Percentiles rank a stretch among this genome's conserved stretches.
Conservation (phyloP, 2,888 invertebrate species). For the Sceliomorpha sp. region DNA sequence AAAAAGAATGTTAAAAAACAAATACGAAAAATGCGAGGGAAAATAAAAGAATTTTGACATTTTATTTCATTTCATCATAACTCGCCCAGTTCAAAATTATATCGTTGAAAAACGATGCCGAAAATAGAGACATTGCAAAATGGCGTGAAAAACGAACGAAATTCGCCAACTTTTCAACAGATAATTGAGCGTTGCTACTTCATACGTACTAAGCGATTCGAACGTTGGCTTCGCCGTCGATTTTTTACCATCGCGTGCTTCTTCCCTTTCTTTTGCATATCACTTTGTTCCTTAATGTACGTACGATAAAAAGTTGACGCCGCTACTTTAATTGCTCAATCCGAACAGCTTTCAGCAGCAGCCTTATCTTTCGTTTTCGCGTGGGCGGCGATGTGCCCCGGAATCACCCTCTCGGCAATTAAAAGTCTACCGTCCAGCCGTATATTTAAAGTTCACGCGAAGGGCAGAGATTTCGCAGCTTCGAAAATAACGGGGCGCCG, state of each 20-base stretch:
- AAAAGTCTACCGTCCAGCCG: slow-evolving; percentile 70
- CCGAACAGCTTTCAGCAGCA: slow-evolving; percentile 29
- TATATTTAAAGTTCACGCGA: slow-evolving; percentile 44
- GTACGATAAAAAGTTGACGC: slow-evolving; percentile 54
- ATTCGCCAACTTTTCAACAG: no score
- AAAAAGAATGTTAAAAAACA: no score
- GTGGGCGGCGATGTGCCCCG: slow-evolving; percentile 37
- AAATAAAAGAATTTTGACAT: no score
- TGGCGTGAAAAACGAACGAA: no score
- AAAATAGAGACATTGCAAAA: no score
- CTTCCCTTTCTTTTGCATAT: slow-evolving; percentile 27
- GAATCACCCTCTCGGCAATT: slow-evolving; percentile 66
- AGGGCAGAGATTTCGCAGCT: slow-evolving; percentile 35
- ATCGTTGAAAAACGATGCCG: no score
- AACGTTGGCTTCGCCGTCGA: slow-evolving; percentile 1
- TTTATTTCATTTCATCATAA: no score
- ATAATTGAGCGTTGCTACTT: no score
- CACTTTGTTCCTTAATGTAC: slow-evolving; percentile 18
- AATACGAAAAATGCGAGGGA: no score
- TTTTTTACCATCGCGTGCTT: slow-evolving; percentile 42
- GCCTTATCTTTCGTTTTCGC: slow-evolving; percentile 47
- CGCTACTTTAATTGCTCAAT: slow-evolving; percentile 47
- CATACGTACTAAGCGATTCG: no score
- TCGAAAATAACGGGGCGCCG: slow-evolving; percentile 45
- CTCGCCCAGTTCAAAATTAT: no score